Percentiles rank a stretch among this genome's conserved stretches.
These are phyloP conservation scores for Bombus cullumanus DNA, from an alignment of 1,140 invertebrate species.

Conservation along the genomic window DNA sequence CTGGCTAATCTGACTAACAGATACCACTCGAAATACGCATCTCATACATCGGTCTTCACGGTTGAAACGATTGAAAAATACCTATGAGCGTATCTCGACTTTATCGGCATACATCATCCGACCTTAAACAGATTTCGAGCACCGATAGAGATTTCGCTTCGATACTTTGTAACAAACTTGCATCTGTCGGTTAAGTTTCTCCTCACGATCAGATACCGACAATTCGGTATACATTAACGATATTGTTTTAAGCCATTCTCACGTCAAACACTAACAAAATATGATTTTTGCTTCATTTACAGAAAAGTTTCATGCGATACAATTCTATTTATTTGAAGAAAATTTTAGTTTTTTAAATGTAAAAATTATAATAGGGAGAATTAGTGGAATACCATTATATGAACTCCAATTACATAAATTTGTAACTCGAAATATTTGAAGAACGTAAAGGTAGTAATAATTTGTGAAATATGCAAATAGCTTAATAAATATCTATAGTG, in stretches of 20 bases:
- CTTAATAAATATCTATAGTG: too few relatives aligned
- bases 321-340: too few relatives aligned
- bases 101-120: slow-evolving; percentile 22
- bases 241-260: too few relatives aligned
- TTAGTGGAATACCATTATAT: too few relatives aligned
- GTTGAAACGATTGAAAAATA: slow-evolving; percentile 40
- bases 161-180: neutral
- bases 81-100: slow-evolving; percentile 7
- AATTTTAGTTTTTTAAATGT: too few relatives aligned
- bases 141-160: neutral
- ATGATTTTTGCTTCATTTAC: too few relatives aligned
- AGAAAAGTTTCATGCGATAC: too few relatives aligned
- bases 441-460: too few relatives aligned
- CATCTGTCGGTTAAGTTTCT: neutral
- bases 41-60: slow-evolving; percentile 19
- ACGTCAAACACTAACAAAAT: neutral
- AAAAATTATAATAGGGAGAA: too few relatives aligned
- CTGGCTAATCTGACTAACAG: slow-evolving; percentile 65
- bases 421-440: too few relatives aligned
- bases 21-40: slow-evolving; percentile 46
- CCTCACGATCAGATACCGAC: neutral
- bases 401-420: too few relatives aligned
- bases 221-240: neutral
- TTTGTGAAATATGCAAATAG: too few relatives aligned
- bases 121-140: slow-evolving; percentile 28